Conservation (phyloP, 2,797 vertebrate species). For the Calcarius lapponicus region DNA sequence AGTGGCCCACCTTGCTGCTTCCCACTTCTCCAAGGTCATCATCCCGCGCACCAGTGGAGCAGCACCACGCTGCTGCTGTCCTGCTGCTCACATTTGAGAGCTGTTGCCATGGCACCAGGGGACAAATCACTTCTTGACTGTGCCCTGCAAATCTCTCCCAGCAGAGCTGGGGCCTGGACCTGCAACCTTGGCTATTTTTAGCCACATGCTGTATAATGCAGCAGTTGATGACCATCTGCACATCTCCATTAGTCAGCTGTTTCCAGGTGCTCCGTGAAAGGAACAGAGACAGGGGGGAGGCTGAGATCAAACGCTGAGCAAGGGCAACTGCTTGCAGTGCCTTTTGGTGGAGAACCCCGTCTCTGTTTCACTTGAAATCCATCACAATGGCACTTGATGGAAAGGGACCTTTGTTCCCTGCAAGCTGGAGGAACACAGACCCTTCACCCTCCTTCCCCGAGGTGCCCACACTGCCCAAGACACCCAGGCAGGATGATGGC, state of each 20-base stretch:
- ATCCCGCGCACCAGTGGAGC: fast-evolving
- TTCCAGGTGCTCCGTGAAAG: constrained; percentile 8
- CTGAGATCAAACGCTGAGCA: background rate
- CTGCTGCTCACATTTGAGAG: constrained; percentile 15
- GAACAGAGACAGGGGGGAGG: background rate
- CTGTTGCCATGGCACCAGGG: constrained; percentile 66
- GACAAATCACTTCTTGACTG: constrained; percentile 58
- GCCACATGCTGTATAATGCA: constrained; percentile 43
- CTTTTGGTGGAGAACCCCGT: background rate
- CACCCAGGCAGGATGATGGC: background rate
- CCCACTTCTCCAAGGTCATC: background rate
- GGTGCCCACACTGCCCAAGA: fast-evolving
- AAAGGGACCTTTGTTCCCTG: background rate
- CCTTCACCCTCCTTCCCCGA: background rate
- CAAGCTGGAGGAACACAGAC: background rate
- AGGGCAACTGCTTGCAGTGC: background rate
- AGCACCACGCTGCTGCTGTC: background rate
- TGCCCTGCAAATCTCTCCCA: constrained; percentile 47
- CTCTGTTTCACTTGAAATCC: background rate
- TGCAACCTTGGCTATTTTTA: constrained; percentile 73
- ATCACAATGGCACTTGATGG: background rate
- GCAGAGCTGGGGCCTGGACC: constrained; percentile 40
- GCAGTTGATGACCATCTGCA: constrained; percentile 49
- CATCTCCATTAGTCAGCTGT: constrained; percentile 42
- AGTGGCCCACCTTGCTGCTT: background rate